Conservation (phyloP, 2,113 vertebrate genomes). For the Rhinichthys klamathensis region DNA sequence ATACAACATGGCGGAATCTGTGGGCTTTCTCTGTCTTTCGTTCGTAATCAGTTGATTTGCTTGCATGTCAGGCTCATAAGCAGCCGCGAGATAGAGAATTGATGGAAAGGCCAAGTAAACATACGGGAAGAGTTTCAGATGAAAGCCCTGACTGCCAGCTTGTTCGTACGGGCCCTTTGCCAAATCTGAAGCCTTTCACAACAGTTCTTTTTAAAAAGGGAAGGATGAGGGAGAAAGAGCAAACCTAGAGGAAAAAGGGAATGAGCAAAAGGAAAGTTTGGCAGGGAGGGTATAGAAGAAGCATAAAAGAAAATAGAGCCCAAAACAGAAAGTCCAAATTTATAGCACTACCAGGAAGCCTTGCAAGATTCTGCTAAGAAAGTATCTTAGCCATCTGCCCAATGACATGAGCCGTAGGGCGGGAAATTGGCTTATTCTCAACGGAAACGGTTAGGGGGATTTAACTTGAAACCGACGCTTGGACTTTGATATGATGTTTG, state of each 20-base stretch:
- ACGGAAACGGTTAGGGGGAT: constrained; percentile 33
- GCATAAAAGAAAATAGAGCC: background rate
- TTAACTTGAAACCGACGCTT: constrained; percentile 16
- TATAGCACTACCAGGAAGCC: constrained; percentile 16
- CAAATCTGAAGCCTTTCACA: constrained; percentile 40
- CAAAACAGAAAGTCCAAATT: constrained; percentile 37
- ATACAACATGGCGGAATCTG: background rate
- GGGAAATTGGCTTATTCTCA: constrained; percentile 37
- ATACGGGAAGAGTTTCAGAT: constrained; percentile 33
- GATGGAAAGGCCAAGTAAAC: constrained; percentile 25
- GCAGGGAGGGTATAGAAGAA: background rate
- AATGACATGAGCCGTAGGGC: constrained; percentile 32
- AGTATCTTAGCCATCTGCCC: constrained; percentile 19
- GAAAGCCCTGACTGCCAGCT: constrained; percentile 26
- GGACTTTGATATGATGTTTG: constrained; percentile 29
- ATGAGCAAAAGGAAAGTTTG: background rate
- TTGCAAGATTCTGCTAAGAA: constrained; percentile 4
- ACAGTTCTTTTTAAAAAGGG: background rate
- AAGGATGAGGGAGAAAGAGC: background rate
- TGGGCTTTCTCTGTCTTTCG: background rate
- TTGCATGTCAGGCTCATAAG: constrained; percentile 14
- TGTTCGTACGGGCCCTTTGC: constrained; percentile 36
- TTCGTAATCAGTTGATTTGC: constrained; percentile 12
- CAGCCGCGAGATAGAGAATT: constrained; percentile 17
- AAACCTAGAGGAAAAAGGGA: background rate